Conservation (phyloP, 1,140 invertebrate genomes). For the Heliconius hewitsoni region DNA sequence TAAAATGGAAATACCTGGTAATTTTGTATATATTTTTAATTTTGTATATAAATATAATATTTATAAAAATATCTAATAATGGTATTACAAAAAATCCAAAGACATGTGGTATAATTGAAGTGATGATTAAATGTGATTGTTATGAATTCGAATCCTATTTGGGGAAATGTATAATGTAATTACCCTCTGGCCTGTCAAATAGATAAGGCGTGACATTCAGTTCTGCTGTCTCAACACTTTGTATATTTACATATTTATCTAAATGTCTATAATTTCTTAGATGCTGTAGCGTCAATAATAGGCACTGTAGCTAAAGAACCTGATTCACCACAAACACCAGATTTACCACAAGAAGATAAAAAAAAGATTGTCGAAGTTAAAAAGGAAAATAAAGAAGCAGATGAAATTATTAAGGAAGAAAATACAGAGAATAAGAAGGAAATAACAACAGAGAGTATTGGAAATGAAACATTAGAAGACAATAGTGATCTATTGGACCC, state of each 20-base stretch:
- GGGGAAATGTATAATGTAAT: too few relatives aligned
- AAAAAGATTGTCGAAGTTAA: constrained; percentile 20
- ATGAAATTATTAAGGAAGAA: neutral
- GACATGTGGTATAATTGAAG: too few relatives aligned
- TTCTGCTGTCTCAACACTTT: constrained; percentile 59
- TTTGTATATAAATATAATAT: too few relatives aligned
- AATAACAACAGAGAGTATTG: neutral
- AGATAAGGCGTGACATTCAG: too few relatives aligned
- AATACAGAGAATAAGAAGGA: neutral
- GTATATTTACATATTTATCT: constrained; percentile 62
- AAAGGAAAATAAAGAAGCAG: constrained; percentile 25
- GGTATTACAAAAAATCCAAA: too few relatives aligned
- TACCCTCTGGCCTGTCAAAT: too few relatives aligned
- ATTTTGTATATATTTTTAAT: constrained; percentile 6
- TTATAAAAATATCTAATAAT: too few relatives aligned
- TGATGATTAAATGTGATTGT: too few relatives aligned
- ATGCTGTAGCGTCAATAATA: constrained; percentile 71
- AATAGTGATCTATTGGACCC: neutral
- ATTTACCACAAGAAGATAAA: neutral
- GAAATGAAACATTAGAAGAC: neutral
- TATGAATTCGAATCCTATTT: too few relatives aligned
- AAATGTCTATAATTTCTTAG: constrained; percentile 30
- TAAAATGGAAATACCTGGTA: constrained; percentile 44
- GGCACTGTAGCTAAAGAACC: constrained; percentile 52
- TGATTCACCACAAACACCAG: constrained; percentile 19